A percentile compares a stretch with the other conserved stretches of the same genome.
phyloP scores from a whole-genome alignment of 2,113 vertebrate species.

The Peromyscus californicus region DNA sequence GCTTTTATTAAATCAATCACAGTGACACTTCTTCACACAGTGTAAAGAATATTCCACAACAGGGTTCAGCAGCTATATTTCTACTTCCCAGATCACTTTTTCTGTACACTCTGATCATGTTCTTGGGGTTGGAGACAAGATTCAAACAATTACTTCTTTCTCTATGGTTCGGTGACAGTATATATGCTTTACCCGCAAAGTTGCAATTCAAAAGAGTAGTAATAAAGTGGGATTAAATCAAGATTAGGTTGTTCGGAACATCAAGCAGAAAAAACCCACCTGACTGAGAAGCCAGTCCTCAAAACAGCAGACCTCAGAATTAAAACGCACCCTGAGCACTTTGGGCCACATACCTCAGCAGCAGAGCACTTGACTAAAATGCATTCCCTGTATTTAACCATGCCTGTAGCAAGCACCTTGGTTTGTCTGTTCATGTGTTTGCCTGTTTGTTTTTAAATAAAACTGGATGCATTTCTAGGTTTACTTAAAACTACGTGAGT shows the following conservation, averaged over 20 bases:
- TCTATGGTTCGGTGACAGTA: background rate
- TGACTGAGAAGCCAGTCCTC: background rate
- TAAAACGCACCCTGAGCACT: background rate
- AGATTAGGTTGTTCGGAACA: rapidly evolving
- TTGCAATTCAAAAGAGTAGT: too few relatives aligned
- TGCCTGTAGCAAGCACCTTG: background rate
- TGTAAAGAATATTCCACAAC: background rate
- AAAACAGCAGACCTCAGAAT: background rate
- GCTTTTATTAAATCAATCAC: background rate
- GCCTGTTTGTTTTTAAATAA: background rate
- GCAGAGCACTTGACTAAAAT: background rate
- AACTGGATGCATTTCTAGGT: background rate
- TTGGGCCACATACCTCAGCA: background rate
- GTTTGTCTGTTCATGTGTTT: background rate
- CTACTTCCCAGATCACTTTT: background rate
- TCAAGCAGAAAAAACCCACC: background rate
- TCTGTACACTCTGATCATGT: too few relatives aligned
- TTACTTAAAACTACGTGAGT: background rate
- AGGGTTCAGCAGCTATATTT: background rate
- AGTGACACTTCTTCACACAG: background rate
- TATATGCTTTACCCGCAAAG: background rate
- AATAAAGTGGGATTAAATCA: background rate
- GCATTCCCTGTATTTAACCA: background rate
- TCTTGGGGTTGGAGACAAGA: background rate
- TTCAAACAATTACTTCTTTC: background rate